Conservation (phyloP, 2,888 invertebrate genomes). For the Polietes domitor region DNA sequence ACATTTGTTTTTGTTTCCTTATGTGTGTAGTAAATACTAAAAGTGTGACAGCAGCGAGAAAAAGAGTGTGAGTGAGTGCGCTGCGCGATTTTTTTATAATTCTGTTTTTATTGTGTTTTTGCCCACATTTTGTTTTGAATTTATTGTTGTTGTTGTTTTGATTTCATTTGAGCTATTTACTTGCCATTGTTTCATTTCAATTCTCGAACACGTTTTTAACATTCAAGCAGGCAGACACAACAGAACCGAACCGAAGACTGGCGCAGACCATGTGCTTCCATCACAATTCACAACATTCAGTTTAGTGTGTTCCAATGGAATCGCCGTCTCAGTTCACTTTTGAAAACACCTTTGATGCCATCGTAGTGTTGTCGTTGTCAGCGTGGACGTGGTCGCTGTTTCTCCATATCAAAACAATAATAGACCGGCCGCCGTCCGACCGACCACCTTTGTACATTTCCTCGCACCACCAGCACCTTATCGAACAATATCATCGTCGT, state of each 20-base stretch:
- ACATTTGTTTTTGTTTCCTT: constrained; percentile 36
- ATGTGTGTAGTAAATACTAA: not conserved
- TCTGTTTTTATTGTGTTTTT: constrained; percentile 8
- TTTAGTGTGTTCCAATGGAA: not conserved
- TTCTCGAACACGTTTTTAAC: constrained; percentile 17
- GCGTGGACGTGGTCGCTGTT: no score
- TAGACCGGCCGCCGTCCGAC: not conserved
- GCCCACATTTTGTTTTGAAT: constrained; percentile 11
- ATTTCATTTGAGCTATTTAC: constrained; percentile 27
- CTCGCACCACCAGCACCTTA: not conserved
- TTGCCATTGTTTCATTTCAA: constrained; percentile 6
- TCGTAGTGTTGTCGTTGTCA: not conserved
- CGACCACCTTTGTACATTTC: not conserved
- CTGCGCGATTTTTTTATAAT: not conserved
- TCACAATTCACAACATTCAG: not conserved
- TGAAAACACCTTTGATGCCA: constrained; percentile 12
- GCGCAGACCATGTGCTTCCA: constrained; percentile 20
- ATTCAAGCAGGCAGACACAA: not conserved
- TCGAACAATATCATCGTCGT: not conserved
- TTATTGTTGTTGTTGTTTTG: constrained; percentile 29
- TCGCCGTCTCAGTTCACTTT: not conserved
- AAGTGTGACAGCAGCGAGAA: constrained; percentile 8
- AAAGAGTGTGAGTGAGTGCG: not conserved
- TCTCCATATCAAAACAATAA: not conserved
- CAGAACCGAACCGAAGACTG: not conserved